Percentiles rank a stretch among this genome's conserved stretches.
These are phyloP conservation scores for Semicossyphus pulcher DNA, from an alignment of 2,113 vertebrate genomes.

Conservation along the genomic window DNA sequence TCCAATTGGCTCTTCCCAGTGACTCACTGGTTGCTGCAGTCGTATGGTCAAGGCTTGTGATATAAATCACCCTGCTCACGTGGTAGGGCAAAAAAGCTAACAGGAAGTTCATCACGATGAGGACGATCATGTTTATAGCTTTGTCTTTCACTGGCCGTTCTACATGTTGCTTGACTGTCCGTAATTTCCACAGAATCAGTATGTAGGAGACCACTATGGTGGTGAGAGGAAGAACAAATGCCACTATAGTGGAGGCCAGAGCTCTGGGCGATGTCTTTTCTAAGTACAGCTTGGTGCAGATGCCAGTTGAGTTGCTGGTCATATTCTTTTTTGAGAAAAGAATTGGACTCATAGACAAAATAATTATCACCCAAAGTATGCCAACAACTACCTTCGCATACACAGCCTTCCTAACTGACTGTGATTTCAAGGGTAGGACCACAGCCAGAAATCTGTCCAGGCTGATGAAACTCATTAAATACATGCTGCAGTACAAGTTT, in stretches of 20 bases:
- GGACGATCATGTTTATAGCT: slow-evolving; percentile 75
- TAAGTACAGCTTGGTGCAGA: slow-evolving; percentile 78
- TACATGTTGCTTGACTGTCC: slow-evolving; percentile 48
- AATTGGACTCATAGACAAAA: slow-evolving; percentile 68
- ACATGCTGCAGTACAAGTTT: slow-evolving; percentile 85
- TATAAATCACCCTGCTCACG: slow-evolving; percentile 77
- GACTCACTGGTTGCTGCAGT: neutral
- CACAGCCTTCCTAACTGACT: slow-evolving; percentile 56
- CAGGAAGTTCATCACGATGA: slow-evolving; percentile 78
- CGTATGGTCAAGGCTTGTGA: slow-evolving; percentile 1
- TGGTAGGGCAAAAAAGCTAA: slow-evolving; percentile 83
- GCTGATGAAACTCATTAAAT: slow-evolving; percentile 81
- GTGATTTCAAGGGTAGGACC: slow-evolving; percentile 69
- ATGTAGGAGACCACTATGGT: slow-evolving; percentile 72
- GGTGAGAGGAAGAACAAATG: slow-evolving; percentile 73
- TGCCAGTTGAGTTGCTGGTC: slow-evolving; percentile 30
- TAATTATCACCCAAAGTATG: slow-evolving; percentile 71
- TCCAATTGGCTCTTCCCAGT: slow-evolving; percentile 69
- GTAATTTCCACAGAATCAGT: slow-evolving; percentile 76
- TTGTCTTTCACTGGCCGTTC: slow-evolving; percentile 60
- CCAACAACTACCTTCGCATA: slow-evolving; percentile 67
- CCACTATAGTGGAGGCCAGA: slow-evolving; percentile 73
- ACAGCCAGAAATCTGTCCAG: slow-evolving; percentile 79
- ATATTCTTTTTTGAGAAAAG: slow-evolving; percentile 53
- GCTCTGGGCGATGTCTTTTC: slow-evolving; percentile 67